Conservation (phyloP, 2,888 invertebrate species). For the Calliphora vomitoria region DNA sequence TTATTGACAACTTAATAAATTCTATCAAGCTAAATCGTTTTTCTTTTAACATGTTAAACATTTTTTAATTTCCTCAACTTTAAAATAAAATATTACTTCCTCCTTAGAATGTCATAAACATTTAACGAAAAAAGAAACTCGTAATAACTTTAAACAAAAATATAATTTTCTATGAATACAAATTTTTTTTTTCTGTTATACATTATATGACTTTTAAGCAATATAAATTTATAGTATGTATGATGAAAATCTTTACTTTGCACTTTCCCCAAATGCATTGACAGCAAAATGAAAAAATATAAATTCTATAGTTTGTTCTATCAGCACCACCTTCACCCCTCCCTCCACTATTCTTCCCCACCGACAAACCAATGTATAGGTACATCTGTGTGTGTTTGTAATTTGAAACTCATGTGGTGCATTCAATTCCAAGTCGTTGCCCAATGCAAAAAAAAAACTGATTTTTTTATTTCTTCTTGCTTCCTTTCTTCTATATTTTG, state of each 20-base stretch:
- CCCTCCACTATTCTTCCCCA: not conserved
- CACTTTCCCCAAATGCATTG: slow-evolving; percentile 68
- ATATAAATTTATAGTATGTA: slow-evolving; percentile 4
- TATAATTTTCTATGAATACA: slow-evolving; percentile 7
- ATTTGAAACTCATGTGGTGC: slow-evolving; percentile 69
- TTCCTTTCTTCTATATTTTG: slow-evolving; percentile 68
- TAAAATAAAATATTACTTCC: slow-evolving; percentile 21
- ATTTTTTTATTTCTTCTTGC: slow-evolving; percentile 24
- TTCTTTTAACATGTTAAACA: not conserved
- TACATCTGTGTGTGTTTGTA: slow-evolving; percentile 24
- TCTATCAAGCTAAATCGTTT: not conserved
- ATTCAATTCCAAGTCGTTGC: slow-evolving; percentile 75
- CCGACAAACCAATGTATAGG: not conserved
- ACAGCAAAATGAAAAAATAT: slow-evolving; percentile 51
- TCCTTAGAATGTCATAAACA: slow-evolving; percentile 14
- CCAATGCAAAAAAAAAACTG: slow-evolving; percentile 66
- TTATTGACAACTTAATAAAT: not conserved
- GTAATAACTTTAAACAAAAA: slow-evolving; percentile 18
- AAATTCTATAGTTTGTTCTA: slow-evolving; percentile 59
- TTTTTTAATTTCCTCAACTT: slow-evolving; percentile 24
- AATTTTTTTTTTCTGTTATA: not conserved
- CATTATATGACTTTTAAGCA: slow-evolving; percentile 6
- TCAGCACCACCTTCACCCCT: slow-evolving; percentile 2
- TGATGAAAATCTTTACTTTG: slow-evolving; percentile 60
- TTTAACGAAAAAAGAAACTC: not conserved